Evolutionary conservation across 2,888 invertebrate genomes (phyloP), one percentile per base, ranked within the genome.

Genomic region (Geophilus truncorum): DNA sequence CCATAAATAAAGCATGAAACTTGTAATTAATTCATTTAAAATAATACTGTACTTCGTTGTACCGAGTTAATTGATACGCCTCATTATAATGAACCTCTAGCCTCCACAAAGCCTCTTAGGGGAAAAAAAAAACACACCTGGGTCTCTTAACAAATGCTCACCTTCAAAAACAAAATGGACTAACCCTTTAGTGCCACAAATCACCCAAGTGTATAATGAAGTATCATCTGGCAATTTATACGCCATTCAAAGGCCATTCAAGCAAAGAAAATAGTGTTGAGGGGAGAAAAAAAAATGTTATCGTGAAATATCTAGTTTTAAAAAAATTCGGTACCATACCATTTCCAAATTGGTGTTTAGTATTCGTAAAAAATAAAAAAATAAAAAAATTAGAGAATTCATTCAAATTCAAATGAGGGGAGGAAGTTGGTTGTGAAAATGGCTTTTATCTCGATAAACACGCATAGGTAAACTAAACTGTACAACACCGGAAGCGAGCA

Each of bases 191-290:
- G 62, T 62, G 62, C 62, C 23, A 62, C 62, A 62, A 62, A 62
- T 62, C 62, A 62, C 62, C 62, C 62, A 62, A 62, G 62, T 62
- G 62, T 62, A 62, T 62, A 62, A 62, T 62, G 62, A 62, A 62
- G 62, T 62, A 62, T 62, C 62, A 62, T 62, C 62, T 62, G 62
- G 62, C 23, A 62, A 62, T 62, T 62, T 62, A 62, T 62, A 62
- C 62, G 62, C 62, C 62, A 62, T 62, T 62, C 62, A 62, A 62
- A 62, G 62, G 23, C 62, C 62, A 62, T 62, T 62, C 62, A 62
- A 25, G 62, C 62, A 62, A 28, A 62, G 62, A 62, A 62, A 62
- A 62, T 62, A 62, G 28, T 62, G 15, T 45, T 7, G 62, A 25
- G 15, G 23, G 62, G 28, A 15, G 10, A 1, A 25, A 62, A 21